Evolutionary conservation across 2,797 vertebrate genomes (phyloP).

Genomic region (Scyliorhinus canicula): DNA sequence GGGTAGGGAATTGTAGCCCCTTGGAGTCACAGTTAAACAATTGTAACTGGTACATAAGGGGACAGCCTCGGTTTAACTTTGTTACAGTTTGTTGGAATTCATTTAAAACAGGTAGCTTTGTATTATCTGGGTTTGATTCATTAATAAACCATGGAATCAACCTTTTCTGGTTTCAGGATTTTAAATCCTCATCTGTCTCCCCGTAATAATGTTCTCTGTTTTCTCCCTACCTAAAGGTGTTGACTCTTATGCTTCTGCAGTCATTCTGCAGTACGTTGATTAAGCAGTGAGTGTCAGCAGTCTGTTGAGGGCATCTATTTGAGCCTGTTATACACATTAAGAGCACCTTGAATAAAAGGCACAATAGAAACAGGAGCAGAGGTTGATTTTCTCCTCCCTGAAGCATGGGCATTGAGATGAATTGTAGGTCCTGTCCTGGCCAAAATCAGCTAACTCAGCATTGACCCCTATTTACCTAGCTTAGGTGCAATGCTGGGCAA

Average conservation of each 20-base stretch:
- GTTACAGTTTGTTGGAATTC: too few relatives aligned
- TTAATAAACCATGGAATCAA: too few relatives aligned
- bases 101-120: too few relatives aligned
- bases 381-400: background rate
- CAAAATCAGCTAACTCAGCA: background rate
- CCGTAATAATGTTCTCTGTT: too few relatives aligned
- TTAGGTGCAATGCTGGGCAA: background rate
- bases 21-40: too few relatives aligned
- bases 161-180: too few relatives aligned
- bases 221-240: background rate
- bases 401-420: background rate
- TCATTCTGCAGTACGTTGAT: background rate
- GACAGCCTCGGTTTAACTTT: too few relatives aligned
- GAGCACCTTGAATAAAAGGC: background rate
- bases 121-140: too few relatives aligned
- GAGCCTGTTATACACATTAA: background rate
- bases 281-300: background rate
- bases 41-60: too few relatives aligned
- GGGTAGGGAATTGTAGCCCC: too few relatives aligned
- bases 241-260: background rate
- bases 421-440: background rate
- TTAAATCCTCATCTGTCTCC: too few relatives aligned
- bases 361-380: background rate
- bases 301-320: background rate
- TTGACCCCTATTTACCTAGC: background rate